phyloP scores from a whole-genome alignment of 2,797 vertebrate species.

The Thunnus albacares region DNA sequence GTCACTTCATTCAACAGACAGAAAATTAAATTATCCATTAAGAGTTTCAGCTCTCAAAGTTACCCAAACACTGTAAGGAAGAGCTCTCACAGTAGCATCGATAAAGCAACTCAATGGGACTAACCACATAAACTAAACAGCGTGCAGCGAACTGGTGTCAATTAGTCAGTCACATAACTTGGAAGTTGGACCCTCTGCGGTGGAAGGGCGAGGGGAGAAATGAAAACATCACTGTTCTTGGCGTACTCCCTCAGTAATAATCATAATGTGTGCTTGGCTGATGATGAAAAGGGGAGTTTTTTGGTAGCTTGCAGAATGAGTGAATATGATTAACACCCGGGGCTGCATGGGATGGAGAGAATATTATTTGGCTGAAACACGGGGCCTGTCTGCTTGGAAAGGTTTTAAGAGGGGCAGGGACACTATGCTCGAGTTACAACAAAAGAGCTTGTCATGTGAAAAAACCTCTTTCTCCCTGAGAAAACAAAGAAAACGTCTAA shows the following conservation, averaged over 20 bases:
- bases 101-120: neutral
- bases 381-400: neutral
- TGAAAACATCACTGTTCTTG: slow-evolving; percentile 32
- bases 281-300: slow-evolving; percentile 40
- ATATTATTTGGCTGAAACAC: neutral
- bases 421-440: neutral
- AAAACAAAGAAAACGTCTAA: slow-evolving; percentile 5
- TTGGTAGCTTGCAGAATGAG: slow-evolving; percentile 15
- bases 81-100: neutral
- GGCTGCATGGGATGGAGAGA: slow-evolving; percentile 10
- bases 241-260: slow-evolving; percentile 25
- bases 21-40: too few species aligned
- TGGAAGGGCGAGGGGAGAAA: slow-evolving; percentile 17
- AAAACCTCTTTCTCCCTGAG: neutral
- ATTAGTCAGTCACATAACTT: slow-evolving; percentile 22
- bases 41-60: neutral
- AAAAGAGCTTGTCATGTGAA: neutral
- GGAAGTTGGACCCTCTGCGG: slow-evolving; percentile 18
- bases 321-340: slow-evolving; percentile 22
- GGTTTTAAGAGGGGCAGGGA: neutral
- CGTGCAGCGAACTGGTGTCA: neutral
- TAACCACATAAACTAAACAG: slow-evolving; percentile 8
- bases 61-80: neutral
- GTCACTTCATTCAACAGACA: too few species aligned
- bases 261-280: slow-evolving; percentile 39